phyloP scores from a whole-genome alignment of 2,113 vertebrate species.

The Takifugu bimaculatus region DNA sequence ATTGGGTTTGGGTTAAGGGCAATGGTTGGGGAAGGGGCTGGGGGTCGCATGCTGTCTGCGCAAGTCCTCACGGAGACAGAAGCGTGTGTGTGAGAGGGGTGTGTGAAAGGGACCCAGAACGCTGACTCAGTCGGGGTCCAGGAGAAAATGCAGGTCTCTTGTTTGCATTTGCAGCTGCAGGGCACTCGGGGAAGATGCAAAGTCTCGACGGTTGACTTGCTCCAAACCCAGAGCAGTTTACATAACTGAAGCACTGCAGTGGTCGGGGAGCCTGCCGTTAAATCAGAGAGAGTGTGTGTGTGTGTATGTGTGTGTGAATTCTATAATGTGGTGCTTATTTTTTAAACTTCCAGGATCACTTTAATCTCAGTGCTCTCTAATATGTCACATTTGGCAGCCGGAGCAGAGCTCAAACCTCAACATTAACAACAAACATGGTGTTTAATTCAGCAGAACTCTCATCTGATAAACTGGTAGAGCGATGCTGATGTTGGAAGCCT shows the following conservation, averaged over 20 bases:
- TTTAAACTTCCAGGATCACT: too few species aligned
- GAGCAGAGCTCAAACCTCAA: not conserved
- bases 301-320: slow-evolving; percentile 14
- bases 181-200: slow-evolving; percentile 71
- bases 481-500: not conserved
- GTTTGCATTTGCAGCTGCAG: slow-evolving; percentile 74
- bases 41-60: too few species aligned
- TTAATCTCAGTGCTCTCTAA: too few species aligned
- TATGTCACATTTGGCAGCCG: not conserved
- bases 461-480: not conserved
- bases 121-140: slow-evolving; percentile 24
- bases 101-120: slow-evolving; percentile 16
- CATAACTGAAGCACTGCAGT: slow-evolving; percentile 75
- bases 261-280: slow-evolving; percentile 68
- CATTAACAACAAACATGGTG: not conserved
- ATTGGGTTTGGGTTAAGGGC: not conserved
- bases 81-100: slow-evolving; percentile 17
- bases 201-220: slow-evolving; percentile 73
- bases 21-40: too few species aligned
- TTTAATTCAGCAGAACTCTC: not conserved
- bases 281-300: slow-evolving; percentile 46
- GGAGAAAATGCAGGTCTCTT: slow-evolving; percentile 42
- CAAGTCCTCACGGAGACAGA: too few species aligned
- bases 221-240: slow-evolving; percentile 71
- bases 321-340: not conserved